A percentile compares a stretch with the other conserved stretches of the same genome.
Evolutionary conservation across 2,888 invertebrate species (phyloP).

Genomic region (Griposia aprilina): DNA sequence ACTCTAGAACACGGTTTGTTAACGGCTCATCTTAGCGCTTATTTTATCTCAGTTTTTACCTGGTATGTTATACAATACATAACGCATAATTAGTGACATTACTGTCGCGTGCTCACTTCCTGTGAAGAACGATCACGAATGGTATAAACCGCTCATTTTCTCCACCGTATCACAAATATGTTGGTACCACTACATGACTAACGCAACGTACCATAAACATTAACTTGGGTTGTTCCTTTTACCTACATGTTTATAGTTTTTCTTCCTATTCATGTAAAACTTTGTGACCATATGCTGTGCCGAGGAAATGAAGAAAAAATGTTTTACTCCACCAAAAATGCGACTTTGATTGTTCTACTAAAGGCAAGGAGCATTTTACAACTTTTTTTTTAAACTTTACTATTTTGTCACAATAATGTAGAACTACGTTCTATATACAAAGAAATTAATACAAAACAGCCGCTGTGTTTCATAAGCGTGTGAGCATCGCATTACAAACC

Average conservation of each 20-base stretch:
- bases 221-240: conserved; percentile 20
- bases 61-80: conserved; percentile 20
- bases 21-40: not conserved
- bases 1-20: not conserved
- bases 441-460: not conserved
- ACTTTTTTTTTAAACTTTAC: not conserved
- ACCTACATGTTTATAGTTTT: not conserved
- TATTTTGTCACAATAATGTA: not conserved
- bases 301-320: not conserved
- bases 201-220: not conserved
- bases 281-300: not conserved
- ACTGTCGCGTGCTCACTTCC: conserved; percentile 43
- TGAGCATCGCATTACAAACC: conserved; percentile 56
- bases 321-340: not conserved
- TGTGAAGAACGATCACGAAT: conserved; percentile 37
- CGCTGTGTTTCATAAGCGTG: conserved; percentile 21
- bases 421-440: not conserved
- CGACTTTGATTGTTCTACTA: not conserved
- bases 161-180: conserved; percentile 43
- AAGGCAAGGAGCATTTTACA: not conserved
- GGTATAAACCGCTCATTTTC: conserved; percentile 44
- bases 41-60: not conserved
- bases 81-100: conserved; percentile 35
- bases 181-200: conserved; percentile 14
- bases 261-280: not conserved